Conservation (phyloP, 35 echinoderm and acorn worm species). For the Strongylocentrotus purpuratus region DNA sequence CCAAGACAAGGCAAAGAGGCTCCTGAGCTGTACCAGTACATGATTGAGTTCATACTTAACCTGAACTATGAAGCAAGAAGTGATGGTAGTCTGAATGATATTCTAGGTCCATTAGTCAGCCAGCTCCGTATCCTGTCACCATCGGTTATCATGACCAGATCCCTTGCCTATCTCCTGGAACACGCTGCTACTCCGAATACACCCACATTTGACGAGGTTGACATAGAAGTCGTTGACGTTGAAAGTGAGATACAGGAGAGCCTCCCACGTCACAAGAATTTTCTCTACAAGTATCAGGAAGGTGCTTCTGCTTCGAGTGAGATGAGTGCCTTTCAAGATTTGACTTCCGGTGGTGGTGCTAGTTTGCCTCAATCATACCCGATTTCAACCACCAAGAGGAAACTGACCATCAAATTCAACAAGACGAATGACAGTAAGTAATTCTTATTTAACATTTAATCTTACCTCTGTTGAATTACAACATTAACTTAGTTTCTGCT, state of each 20-base stretch:
- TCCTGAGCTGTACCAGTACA: not conserved
- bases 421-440: not conserved
- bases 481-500: no score
- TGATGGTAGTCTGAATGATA: not conserved
- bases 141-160: not conserved
- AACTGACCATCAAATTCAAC: not conserved
- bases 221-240: not conserved
- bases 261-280: not conserved
- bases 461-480: no score
- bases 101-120: not conserved
- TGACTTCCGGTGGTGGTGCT: not conserved
- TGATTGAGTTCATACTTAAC: not conserved
- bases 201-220: not conserved
- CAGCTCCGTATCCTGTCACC: not conserved
- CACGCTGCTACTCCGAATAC: not conserved
- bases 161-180: not conserved
- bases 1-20: not conserved
- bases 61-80: conserved; percentile 13
- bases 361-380: not conserved
- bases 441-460: not conserved
- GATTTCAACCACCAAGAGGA: not conserved
- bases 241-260: not conserved
- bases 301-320: not conserved
- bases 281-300: not conserved
- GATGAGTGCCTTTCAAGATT: not conserved